phyloP scores from a whole-genome alignment of 2,797 vertebrate species.

The Mormyrus hasselquistii region DNA sequence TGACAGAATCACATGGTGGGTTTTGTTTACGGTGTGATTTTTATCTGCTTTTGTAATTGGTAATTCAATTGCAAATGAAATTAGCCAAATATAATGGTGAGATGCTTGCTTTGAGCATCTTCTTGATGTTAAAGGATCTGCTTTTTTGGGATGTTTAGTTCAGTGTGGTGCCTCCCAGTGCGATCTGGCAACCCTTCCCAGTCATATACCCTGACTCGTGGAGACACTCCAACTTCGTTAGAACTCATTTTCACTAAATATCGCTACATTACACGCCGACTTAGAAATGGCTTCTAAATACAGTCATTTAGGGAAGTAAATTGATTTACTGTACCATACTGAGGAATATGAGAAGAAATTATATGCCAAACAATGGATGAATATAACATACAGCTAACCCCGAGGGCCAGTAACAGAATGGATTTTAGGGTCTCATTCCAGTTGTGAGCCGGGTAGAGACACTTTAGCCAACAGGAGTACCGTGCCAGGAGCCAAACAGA shows the following conservation, averaged over 20 bases:
- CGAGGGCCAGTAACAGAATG: background rate
- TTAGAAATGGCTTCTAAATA: background rate
- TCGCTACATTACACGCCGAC: background rate
- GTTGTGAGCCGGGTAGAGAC: background rate
- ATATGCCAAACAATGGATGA: background rate
- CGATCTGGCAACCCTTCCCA: background rate
- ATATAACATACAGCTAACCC: background rate
- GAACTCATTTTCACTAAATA: background rate
- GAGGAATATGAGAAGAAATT: background rate
- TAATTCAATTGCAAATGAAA: background rate
- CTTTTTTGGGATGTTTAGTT: background rate
- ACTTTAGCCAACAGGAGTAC: background rate
- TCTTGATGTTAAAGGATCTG: background rate
- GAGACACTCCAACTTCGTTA: background rate
- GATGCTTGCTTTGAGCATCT: background rate
- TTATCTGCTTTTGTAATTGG: background rate
- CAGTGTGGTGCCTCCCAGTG: background rate
- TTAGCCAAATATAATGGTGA: background rate
- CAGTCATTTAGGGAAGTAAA: background rate
- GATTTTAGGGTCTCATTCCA: background rate
- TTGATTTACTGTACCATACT: background rate
- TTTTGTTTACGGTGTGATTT: background rate
- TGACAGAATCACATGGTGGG: background rate
- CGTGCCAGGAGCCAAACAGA: background rate
- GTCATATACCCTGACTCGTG: background rate